Conservation (phyloP, 2,888 invertebrate species). For the Sylvicola cinctus region DNA sequence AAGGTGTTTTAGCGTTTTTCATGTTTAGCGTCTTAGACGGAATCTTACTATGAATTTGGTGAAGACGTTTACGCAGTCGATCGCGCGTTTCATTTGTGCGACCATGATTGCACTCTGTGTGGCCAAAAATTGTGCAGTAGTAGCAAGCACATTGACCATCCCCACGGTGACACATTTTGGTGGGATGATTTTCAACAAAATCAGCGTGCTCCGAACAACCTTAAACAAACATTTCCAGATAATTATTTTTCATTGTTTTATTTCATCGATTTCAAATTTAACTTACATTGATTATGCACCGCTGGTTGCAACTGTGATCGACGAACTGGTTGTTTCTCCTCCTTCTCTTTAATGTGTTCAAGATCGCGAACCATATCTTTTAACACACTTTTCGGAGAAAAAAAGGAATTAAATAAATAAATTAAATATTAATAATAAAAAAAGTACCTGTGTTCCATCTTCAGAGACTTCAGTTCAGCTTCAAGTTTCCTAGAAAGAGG, state of each 20-base stretch:
- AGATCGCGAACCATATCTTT: slow-evolving; percentile 8
- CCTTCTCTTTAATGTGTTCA: slow-evolving; percentile 7
- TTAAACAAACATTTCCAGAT: neutral
- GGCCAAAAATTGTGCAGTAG: slow-evolving; percentile 9
- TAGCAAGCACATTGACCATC: slow-evolving; percentile 8
- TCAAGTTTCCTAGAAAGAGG: slow-evolving; percentile 6
- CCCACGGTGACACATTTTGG: slow-evolving; percentile 16
- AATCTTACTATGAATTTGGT: slow-evolving; percentile 12
- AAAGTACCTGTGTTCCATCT: slow-evolving; percentile 7
- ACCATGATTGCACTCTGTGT: slow-evolving; percentile 20
- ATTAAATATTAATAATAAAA: neutral
- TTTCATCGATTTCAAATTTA: neutral
- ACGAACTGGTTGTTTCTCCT: slow-evolving; percentile 2
- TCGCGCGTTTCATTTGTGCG: slow-evolving; percentile 24
- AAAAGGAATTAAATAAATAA: neutral
- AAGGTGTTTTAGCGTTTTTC: slow-evolving; percentile 7
- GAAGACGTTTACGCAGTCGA: slow-evolving; percentile 22
- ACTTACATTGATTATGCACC: slow-evolving; percentile 4
- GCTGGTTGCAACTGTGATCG: neutral
- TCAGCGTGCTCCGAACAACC: slow-evolving; percentile 5
- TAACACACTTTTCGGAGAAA: slow-evolving; percentile 5
- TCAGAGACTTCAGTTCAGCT: slow-evolving; percentile 7
- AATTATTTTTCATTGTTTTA: neutral
- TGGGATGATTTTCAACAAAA: slow-evolving; percentile 17
- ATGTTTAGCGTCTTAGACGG: slow-evolving; percentile 3